Base-by-base conservation (phyloP, 2,797 vertebrate genomes). In the Lepus oiostolus region DNA sequence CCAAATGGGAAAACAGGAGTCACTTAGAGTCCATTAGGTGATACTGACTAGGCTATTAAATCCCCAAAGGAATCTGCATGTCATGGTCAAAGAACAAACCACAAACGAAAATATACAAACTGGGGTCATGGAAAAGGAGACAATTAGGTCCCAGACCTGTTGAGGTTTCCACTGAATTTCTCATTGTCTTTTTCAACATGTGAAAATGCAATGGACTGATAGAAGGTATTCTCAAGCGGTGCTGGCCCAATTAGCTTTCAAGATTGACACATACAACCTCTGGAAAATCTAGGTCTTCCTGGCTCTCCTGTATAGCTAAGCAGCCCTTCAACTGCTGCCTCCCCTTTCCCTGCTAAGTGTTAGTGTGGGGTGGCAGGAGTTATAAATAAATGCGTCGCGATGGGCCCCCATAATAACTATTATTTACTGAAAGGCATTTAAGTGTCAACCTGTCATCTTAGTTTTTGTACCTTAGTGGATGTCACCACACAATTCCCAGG, bases 241-340 rank as follows among this genome's bases (percentile, higher is more conserved):
- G 54, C n/a, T 77, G 24, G 75, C 10, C 85, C 96, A 96, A 85
- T 96, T 52, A 91, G 89, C 71, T 79, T 50, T 91, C 47, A 54
- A 88, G 84, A 91, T 4, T 85, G 82, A 93, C 21, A 75, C 2
- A 47, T 1, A 3, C 26, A 5, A 13, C 9, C 50, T 72, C 88
- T 63, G 4, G 52, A 30, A 94, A 94, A 80, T 68, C 85, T 50
- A 35, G 30, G 21, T 38, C 86, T 88, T 95, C 77, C 35, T 52
- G 12, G 76, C 17, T 92, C 72, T 92, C 58, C 79, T 85, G 47
- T n/a, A 58, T 80, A 28, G 7, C 74, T 88, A 74, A 94, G 50
- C 70, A 91, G 19, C 21, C 11, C 47, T 95, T 95, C 38, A 70
- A 90, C 58, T n/a, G 2, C 63, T 63, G 21, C 9, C 3, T 19